Percentiles rank a stretch among this genome's conserved stretches.
Evolutionary conservation across 1,140 invertebrate genomes (phyloP).

Genomic region (Dreissena rostriformis): DNA sequence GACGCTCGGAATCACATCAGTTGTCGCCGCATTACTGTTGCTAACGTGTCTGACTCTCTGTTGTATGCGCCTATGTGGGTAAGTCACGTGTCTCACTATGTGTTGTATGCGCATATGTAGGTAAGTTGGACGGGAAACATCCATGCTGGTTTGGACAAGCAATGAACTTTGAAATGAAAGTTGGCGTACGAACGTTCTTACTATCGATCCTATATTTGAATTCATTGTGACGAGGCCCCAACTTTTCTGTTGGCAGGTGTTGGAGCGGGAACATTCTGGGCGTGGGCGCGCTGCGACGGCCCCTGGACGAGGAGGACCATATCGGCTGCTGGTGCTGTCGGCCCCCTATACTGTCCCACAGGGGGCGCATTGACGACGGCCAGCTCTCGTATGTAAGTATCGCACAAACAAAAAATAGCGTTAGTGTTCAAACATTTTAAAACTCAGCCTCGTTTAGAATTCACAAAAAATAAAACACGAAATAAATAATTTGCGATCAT

Average conservation of each 20-base stretch:
- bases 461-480: too few species aligned
- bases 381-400: constrained; percentile 49
- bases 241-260: constrained; percentile 17
- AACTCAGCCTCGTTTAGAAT: too few species aligned
- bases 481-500: too few species aligned
- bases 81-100: too few species aligned
- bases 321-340: constrained; percentile 51
- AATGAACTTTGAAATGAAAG: too few species aligned
- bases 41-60: constrained; percentile 35
- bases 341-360: background rate
- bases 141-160: too few species aligned
- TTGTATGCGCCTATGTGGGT: constrained; percentile 53
- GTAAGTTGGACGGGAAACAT: too few species aligned
- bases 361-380: constrained; percentile 27
- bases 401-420: background rate
- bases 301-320: constrained; percentile 23
- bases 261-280: constrained; percentile 49
- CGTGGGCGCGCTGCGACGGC: constrained; percentile 13
- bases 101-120: too few species aligned
- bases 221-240: too few species aligned
- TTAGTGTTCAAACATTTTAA: too few species aligned
- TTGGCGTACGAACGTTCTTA: too few species aligned
- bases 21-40: constrained; percentile 20
- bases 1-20: constrained; percentile 29
- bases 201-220: background rate